Evolutionary conservation across 2,888 invertebrate genomes (phyloP), one percentile per base, ranked within the genome.

Genomic region (Leptinotarsa tumamoca): DNA sequence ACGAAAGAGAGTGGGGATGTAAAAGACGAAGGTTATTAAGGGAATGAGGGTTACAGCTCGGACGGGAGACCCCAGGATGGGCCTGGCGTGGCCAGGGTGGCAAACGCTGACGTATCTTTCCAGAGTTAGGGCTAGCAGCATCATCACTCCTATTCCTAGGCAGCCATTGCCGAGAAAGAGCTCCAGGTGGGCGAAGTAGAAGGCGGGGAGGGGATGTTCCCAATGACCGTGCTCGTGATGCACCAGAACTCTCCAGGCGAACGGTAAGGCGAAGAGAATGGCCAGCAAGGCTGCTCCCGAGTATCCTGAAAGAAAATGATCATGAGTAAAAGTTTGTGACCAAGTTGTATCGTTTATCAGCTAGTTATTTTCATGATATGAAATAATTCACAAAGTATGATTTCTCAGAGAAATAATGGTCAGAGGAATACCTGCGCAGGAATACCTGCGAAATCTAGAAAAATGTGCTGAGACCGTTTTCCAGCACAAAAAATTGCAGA

Each of bases 281-380:
- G 94, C 93, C 84, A 94, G 89, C 71, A 95, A 90, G 54, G 95
- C 94, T 17, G 95, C 94, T 4, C 93, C 91, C n/a, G 95, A 95
- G 85, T 95, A 92, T 71, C 94, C 94, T 91, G 90, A 10, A 90
- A 90, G 67, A 78, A 79, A 73, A 43, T 33, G 4, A 1, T 71
- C 50, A n/a, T 27, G 15, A 56, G 7, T 17, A 14, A 14, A 23
- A 50, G 66, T 66, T 4, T 23, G 3, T 21, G 21, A 15, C 4
- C 4, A 4, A 27, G 27, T 27, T 27, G 27, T 27, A 4, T 27
- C 4, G 3, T 27, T 27, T 27, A 4, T 27, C 27, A 27, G 4
- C 27, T 4, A 27, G 27, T 27, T 4, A 3, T 27, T 0, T 27
- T 4, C 27, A 27, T 27, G 0, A 27, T 27, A 27, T 27, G 27